Evolutionary conservation across 2,888 invertebrate species (phyloP), one percentile per base, ranked within the genome.

Genomic region (Venustoraphidia nigricollis): DNA sequence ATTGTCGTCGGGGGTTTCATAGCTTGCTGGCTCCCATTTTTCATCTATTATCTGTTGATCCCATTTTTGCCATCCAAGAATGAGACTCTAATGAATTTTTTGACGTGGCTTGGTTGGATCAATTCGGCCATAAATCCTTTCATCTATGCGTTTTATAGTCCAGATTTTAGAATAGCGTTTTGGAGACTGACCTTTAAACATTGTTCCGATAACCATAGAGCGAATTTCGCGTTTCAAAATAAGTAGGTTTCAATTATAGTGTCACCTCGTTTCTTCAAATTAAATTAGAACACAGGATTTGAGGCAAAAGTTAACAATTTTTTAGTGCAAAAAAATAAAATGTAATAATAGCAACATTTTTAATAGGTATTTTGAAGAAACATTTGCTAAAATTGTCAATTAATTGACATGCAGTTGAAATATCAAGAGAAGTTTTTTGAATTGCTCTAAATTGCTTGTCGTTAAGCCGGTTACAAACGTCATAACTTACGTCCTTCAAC

Each of bases 91-190:
- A 81, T 85, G 77, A 79, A 79, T 43, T 78, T 83, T 47, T 67
- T 90, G 46, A 89, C 88, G 1, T 91, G 90, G 90, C 68, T 91
- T 39, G 91, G 89, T 1, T 91, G 90, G 88, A 82, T 88, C 58
- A 91, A 90, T 62, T 88, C 88, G 1, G 88, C 88, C 5, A 87
- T 91, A 53, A 91, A 91, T 67, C 90, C 90, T 0, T 89, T 90
- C 62, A 91, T 91, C 58, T 91, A 90, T 60, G 89, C 90, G 14
- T 90, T 90, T 61, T 90, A 89, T 66, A 89, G 87, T 52, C 83
- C 83, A 0, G 90, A 90, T 62, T 90, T 90, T 62, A 76, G 89
- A 59, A 74, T 85, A 55, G 89, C 90, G 0, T 89, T 90, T 60
- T 89, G 88, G 88, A 73, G 87, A 53, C 67, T 90, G 36, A 90